These are phyloP conservation scores for Branchipolynoe longqiensis DNA, from an alignment of 2,888 invertebrate genomes.

Conservation along the genomic window DNA sequence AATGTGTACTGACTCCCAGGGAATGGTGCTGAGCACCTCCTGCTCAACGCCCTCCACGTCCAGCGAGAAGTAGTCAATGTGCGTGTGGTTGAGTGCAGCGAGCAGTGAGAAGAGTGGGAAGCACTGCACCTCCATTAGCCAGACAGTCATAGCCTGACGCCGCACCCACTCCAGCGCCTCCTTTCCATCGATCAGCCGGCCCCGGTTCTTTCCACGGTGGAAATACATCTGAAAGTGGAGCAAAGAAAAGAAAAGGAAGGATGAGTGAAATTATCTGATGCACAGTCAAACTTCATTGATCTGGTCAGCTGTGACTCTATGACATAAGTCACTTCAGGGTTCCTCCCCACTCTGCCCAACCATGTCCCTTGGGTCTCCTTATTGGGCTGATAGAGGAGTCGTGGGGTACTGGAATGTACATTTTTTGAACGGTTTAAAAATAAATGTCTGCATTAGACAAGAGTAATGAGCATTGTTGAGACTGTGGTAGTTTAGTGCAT, in stretches of 20 bases:
- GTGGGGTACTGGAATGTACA: too few species aligned
- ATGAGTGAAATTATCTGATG: too few species aligned
- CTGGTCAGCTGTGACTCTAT: too few species aligned
- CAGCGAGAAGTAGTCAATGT: slow-evolving; percentile 47
- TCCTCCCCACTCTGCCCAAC: too few species aligned
- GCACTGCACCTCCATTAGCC: slow-evolving; percentile 56
- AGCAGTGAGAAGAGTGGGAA: slow-evolving; percentile 55
- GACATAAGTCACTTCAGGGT: too few species aligned
- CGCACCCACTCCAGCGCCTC: slow-evolving; percentile 43
- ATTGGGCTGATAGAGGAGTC: too few species aligned
- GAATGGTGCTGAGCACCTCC: slow-evolving; percentile 44
- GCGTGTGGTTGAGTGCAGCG: slow-evolving; percentile 10
- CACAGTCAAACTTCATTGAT: too few species aligned
- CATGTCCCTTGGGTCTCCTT: too few species aligned
- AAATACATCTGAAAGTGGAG: slow-evolving; percentile 58
- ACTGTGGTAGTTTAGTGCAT: too few species aligned
- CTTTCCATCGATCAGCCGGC: slow-evolving; percentile 36
- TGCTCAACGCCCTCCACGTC: slow-evolving; percentile 57
- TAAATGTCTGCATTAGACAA: too few species aligned
- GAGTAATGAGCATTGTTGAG: too few species aligned
- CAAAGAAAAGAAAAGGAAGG: neutral
- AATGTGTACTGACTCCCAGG: slow-evolving; percentile 38
- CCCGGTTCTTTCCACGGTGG: slow-evolving; percentile 48
- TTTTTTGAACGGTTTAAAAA: too few species aligned
- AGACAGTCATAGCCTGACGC: slow-evolving; percentile 34